Base-by-base conservation (phyloP, 2,113 vertebrate species). In the Psittacula cyanocephala region DNA sequence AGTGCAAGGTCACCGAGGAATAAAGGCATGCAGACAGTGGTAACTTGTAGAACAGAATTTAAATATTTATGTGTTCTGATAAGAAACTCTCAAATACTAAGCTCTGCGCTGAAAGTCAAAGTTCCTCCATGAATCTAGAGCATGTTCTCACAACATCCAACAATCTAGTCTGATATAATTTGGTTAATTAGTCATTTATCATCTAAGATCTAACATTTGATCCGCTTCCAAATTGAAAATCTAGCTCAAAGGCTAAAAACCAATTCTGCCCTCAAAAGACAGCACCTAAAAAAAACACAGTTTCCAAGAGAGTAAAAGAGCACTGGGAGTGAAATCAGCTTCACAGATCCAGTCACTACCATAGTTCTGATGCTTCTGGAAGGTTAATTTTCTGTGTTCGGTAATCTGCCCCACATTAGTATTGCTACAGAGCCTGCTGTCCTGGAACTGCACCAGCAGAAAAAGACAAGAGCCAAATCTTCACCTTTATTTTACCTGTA, bases 251-350 rank as follows among this genome's bases (percentile, higher is more conserved):
- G 29, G 63, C 39, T 79, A 68, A 55, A 85, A 75, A 37, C 0
- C 5, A 53, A 8, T 50, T 55, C 44, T 55, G 13, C 14, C 23
- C 70, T 68, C 23, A 64, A 44, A 82, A 71, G 25, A 43, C 15
- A 77, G 3, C 22, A 23, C 0, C 0, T 4, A 41, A n/a, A 78
- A 19, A 53, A 67, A 67, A 70, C 11, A 17, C 2, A 46, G 50
- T 19, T 22, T 84, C 35, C 2, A 2, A 15, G 6, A 39, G 10
- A 49, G 5, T 0, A 0, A 19, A 8, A 44, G 11, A 49, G 3
- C 0, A 0, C 22, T 47, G 19, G 19, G 5, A 43, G 23, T 46
- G 22, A 79, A 88, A 60, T 7, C 17, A 59, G 0, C 31, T 67
- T 55, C 63, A 39, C 11, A 76, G 33, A 44, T 43, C 20, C 35